Conservation (phyloP, 30 jellyfish, hydroid and myxozoan species). For the Aurelia coerulea region DNA sequence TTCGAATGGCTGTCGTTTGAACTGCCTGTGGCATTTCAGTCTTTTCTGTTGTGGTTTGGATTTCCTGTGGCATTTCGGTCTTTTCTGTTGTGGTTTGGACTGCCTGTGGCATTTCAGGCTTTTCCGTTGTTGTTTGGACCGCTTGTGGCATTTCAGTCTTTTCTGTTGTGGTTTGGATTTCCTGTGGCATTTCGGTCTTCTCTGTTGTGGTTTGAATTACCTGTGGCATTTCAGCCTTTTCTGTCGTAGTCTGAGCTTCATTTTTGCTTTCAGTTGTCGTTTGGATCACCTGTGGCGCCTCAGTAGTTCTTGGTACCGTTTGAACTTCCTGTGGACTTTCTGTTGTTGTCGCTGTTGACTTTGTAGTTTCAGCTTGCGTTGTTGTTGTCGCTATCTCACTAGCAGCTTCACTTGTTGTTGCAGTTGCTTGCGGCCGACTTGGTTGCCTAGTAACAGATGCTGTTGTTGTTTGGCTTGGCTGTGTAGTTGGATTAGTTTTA, state of each 20-base stretch:
- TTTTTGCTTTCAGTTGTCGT: slow-evolving; percentile 9
- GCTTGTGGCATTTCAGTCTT: slow-evolving; percentile 4
- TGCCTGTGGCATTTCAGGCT: neutral
- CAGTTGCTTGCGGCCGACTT: neutral
- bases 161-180: slow-evolving; percentile 3
- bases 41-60: slow-evolving; percentile 19
- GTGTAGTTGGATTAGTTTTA: slow-evolving; percentile 59
- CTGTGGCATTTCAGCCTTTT: neutral
- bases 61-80: no score
- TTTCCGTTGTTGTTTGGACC: neutral
- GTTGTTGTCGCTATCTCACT: slow-evolving; percentile 1
- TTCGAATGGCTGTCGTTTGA: neutral
- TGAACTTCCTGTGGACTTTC: neutral
- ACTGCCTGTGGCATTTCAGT: neutral
- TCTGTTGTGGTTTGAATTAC: neutral
- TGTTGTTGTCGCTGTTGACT: slow-evolving; percentile 24
- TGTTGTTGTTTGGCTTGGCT: slow-evolving; percentile 32
- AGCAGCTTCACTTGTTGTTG: slow-evolving; percentile 3
- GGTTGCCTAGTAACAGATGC: slow-evolving; percentile 3
- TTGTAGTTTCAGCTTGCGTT: neutral
- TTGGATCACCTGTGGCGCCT: neutral
- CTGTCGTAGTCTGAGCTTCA: neutral
- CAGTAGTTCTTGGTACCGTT: neutral
- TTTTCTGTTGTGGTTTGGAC: neutral
- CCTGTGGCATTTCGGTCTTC: neutral